Evolutionary conservation across 2,888 invertebrate species (phyloP), one percentile per base, ranked within the genome.

Genomic region (Euzophera pinguis): DNA sequence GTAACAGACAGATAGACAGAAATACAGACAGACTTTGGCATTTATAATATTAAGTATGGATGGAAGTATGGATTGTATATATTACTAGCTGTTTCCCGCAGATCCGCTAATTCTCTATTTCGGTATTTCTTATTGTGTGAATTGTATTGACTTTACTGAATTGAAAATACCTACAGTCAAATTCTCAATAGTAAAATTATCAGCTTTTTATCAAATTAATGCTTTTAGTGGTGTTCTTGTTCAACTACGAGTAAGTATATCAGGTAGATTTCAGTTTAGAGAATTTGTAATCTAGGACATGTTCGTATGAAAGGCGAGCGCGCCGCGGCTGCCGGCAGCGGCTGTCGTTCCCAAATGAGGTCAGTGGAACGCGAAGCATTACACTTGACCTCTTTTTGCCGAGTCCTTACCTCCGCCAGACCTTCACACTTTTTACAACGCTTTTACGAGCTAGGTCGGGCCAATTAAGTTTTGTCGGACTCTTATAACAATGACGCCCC

Each of bases 361-460:
- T 84, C 83, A 90, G 87, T 89, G 78, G 88, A 88, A 84, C 89
- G 77, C 85, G 82, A 82, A 73, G 81, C 81, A 84, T 84, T 89
- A 88, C 89, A 89, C 89, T 90, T 89, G 90, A 90, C 90, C 90
- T 86, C 90, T 89, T 90, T 90, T 73, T 71, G 78, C 64, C 67
- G 81, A 89, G 89, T 90, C 89, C 90, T 89, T 87, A 89, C 88
- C 86, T 86, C 87, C 82, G 78, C 84, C 85, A 87, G 89, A 85
- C 88, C 89, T 90, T 90, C 89, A 85, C 81, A 84, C 84, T 85
- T 87, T 89, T 89, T 87, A 88, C 88, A 88, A 78, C 75, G 83
- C 82, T 86, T 84, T 87, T 88, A 84, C 76, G 84, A 88, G 86
- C 85, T 88, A 88, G 87, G 88, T 84, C 88, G 84, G 70, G 77